Percentiles rank a stretch among this genome's conserved stretches.
phyloP scores from a whole-genome alignment of 2,888 invertebrate genomes.

The Buathra laborator region DNA sequence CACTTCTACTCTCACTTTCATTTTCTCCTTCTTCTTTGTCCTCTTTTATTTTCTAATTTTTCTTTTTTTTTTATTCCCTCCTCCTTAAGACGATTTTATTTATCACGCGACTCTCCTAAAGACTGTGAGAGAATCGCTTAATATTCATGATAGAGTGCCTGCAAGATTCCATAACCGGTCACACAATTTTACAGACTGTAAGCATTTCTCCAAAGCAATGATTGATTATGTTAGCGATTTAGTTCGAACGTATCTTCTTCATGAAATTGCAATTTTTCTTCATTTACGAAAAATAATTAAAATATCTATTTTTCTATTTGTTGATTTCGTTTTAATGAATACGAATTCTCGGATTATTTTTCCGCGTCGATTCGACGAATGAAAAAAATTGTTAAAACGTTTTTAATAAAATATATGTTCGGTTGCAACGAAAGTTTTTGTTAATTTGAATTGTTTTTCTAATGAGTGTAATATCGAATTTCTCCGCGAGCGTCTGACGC shows the following conservation, averaged over 20 bases:
- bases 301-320: too few relatives aligned
- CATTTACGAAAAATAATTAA: too few relatives aligned
- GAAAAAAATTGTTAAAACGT: too few relatives aligned
- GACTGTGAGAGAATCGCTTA: neutral
- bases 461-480: too few relatives aligned
- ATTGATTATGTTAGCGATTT: neutral
- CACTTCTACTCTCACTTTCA: conserved; percentile 52
- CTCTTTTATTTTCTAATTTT: conserved; percentile 2
- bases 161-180: neutral
- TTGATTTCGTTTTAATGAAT: too few relatives aligned
- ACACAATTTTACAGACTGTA: neutral
- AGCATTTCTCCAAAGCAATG: neutral
- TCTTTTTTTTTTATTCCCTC: conserved; percentile 14
- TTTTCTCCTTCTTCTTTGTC: conserved; percentile 12
- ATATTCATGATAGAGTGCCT: neutral
- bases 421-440: too few relatives aligned
- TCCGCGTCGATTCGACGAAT: too few relatives aligned
- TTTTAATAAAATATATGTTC: too few relatives aligned
- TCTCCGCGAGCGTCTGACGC: too few relatives aligned
- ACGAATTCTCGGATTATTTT: too few relatives aligned
- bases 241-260: neutral
- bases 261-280: too few relatives aligned
- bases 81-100: conserved; percentile 48
- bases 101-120: neutral
- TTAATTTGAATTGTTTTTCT: too few relatives aligned